phyloP scores from a whole-genome alignment of 2,888 invertebrate species.

The Cyclophora albipunctata region DNA sequence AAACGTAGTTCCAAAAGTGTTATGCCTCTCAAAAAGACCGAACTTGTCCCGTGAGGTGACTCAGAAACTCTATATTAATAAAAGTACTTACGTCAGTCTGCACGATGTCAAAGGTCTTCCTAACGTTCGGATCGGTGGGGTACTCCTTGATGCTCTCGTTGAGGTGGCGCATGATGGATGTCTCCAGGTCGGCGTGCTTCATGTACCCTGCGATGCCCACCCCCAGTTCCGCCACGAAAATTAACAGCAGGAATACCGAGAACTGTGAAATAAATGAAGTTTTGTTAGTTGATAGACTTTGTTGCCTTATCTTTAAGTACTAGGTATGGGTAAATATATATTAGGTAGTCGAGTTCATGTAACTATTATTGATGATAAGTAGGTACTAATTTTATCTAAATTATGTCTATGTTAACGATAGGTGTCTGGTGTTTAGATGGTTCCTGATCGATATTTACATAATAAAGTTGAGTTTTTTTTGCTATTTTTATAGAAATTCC shows the following conservation, averaged over 20 bases:
- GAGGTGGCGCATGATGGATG: conserved; percentile 80
- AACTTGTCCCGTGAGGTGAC: too few species aligned
- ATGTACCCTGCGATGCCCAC: conserved; percentile 90
- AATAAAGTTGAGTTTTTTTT: too few species aligned
- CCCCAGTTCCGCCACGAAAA: conserved; percentile 88
- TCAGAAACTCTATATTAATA: too few species aligned
- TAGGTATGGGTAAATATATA: not conserved
- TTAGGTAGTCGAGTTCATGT: too few species aligned
- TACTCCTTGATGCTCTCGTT: conserved; percentile 83
- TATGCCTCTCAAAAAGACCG: too few species aligned
- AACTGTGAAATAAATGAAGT: conserved; percentile 69
- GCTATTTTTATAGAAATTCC: too few species aligned
- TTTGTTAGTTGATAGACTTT: not conserved
- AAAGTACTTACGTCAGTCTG: conserved; percentile 85
- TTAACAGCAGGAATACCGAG: conserved; percentile 83
- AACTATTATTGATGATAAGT: too few species aligned
- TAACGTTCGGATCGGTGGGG: conserved; percentile 76
- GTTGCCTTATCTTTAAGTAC: not conserved
- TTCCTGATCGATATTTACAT: too few species aligned
- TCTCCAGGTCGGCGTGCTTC: conserved; percentile 81
- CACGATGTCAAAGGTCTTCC: conserved; percentile 86
- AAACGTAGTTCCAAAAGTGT: too few species aligned
- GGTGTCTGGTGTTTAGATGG: too few species aligned
- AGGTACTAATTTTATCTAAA: too few species aligned
- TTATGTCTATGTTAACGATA: too few species aligned